Evolutionary conservation across 2,888 invertebrate genomes (phyloP).

Genomic region (Phortica okadai): DNA sequence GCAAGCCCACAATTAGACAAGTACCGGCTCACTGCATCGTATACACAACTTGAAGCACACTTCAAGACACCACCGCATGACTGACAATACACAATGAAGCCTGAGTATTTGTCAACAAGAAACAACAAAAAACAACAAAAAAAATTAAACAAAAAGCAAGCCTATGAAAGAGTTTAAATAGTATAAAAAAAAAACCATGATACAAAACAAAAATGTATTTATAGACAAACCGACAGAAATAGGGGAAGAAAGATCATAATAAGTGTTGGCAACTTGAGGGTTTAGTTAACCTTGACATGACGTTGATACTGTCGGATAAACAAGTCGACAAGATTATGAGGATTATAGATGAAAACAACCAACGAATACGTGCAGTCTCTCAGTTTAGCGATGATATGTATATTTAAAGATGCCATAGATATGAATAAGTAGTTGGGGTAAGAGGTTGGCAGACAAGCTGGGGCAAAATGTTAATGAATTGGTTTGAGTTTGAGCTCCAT

Average conservation of each 20-base stretch:
- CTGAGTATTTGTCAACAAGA: not conserved
- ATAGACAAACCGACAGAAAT: conserved; percentile 1
- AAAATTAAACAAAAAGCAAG: not conserved
- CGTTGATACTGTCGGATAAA: conserved; percentile 33
- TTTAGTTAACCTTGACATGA: conserved; percentile 62
- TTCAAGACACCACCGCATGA: conserved; percentile 11
- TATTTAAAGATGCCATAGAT: no score
- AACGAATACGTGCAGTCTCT: not conserved
- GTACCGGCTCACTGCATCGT: not conserved
- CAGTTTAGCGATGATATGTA: no score
- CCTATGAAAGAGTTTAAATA: not conserved
- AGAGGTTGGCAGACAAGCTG: no score
- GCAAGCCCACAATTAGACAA: no score
- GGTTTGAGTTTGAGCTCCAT: no score
- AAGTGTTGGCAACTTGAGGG: conserved; percentile 52
- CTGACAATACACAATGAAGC: conserved; percentile 10
- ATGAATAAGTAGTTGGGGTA: no score
- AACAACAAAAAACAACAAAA: not conserved
- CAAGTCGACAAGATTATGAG: conserved; percentile 9
- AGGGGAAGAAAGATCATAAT: conserved; percentile 48
- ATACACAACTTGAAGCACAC: conserved; percentile 8
- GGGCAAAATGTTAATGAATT: no score
- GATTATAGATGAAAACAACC: not conserved
- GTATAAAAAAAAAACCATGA: not conserved
- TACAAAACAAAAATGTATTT: not conserved